These are phyloP conservation scores for Brachypteracias leptosomus DNA, from an alignment of 2,113 vertebrate species.

Conservation along the genomic window DNA sequence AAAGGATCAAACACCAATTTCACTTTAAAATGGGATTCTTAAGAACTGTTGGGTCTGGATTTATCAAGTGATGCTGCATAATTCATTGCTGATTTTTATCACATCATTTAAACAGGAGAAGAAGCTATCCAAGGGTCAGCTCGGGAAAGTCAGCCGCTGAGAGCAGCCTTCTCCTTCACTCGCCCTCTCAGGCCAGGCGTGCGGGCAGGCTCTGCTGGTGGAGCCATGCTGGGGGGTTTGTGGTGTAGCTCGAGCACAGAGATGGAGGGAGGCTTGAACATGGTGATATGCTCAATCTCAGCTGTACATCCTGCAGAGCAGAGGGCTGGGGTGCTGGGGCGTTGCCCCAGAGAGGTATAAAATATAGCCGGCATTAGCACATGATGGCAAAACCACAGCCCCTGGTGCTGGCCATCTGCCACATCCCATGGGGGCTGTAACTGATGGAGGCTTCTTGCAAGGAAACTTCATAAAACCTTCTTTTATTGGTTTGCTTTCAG, in stretches of 20 bases:
- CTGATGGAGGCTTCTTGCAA: not conserved
- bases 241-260: not conserved
- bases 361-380: not conserved
- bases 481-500: constrained; percentile 2
- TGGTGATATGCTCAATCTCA: not conserved
- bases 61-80: constrained; percentile 21
- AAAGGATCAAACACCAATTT: constrained; percentile 16
- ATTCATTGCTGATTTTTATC: constrained; percentile 58
- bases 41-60: not conserved
- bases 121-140: not conserved
- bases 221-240: not conserved
- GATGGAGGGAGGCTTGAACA: not conserved
- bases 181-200: not conserved
- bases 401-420: not conserved
- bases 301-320: not conserved
- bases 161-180: not conserved
- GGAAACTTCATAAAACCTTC: not conserved
- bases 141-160: not conserved
- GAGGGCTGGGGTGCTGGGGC: not conserved
- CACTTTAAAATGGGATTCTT: constrained; percentile 40
- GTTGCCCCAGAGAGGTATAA: not conserved
- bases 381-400: not conserved
- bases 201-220: not conserved
- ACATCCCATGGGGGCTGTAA: not conserved
- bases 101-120: constrained; percentile 3